A percentile compares a stretch with the other conserved stretches of the same genome.
Conservation (phyloP, 2,888 invertebrate species). For the Cheilosia vernalis region DNA sequence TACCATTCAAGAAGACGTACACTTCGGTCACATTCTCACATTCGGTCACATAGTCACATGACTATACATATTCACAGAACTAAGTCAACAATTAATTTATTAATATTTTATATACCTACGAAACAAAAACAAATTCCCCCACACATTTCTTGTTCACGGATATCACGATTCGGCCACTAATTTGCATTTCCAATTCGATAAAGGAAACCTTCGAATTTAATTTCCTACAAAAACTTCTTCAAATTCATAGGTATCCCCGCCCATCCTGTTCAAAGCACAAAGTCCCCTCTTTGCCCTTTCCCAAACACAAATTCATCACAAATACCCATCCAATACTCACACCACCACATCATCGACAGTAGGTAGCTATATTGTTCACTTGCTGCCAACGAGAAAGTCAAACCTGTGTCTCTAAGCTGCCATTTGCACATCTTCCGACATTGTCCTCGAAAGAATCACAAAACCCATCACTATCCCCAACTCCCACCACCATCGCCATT, state of each 20-base stretch:
- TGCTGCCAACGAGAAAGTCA: conserved; percentile 45
- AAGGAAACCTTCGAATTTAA: neutral
- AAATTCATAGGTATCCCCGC: neutral
- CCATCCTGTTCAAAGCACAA: neutral
- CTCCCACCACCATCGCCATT: neutral
- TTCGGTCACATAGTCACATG: no score
- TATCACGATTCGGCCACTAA: neutral
- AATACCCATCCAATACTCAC: conserved; percentile 16
- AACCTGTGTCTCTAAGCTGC: conserved; percentile 8
- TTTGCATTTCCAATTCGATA: neutral
- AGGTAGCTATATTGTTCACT: conserved; percentile 25
- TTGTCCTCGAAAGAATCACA: conserved; percentile 50
- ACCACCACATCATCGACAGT: conserved; percentile 27
- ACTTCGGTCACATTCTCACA: no score
- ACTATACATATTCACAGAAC: no score
- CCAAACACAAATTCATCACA: conserved; percentile 1
- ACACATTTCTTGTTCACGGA: no score
- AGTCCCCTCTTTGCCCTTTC: neutral
- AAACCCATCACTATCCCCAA: conserved; percentile 16
- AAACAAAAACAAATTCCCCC: no score
- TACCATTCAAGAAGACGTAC: no score
- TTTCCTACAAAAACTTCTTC: neutral
- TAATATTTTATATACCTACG: no score
- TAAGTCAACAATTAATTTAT: no score
- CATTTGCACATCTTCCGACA: conserved; percentile 70